These are phyloP conservation scores for Polydrusus tereticollis DNA, from an alignment of 2,888 invertebrate species.

Conservation along the genomic window DNA sequence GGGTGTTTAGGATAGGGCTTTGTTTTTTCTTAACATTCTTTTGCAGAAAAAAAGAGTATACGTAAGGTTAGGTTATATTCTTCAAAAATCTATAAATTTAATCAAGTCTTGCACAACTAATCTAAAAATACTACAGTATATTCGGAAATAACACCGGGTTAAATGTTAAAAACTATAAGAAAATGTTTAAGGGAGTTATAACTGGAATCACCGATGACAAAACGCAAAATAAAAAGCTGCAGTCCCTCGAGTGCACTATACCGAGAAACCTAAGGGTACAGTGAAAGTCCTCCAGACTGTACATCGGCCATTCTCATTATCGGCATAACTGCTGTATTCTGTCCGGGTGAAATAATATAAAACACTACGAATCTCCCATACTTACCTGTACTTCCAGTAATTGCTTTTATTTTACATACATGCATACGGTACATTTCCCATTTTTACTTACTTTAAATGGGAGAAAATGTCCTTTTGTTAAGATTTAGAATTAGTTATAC, in stretches of 20 bases:
- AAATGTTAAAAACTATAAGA: not conserved
- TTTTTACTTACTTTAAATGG: too few relatives aligned
- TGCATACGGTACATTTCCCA: too few relatives aligned
- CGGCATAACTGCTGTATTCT: slow-evolving; percentile 59
- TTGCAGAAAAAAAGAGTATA: too few relatives aligned
- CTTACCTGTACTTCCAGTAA: slow-evolving; percentile 20
- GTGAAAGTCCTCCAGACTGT: slow-evolving; percentile 45
- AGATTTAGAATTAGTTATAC: too few relatives aligned
- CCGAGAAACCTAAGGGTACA: slow-evolving; percentile 18
- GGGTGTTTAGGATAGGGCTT: too few relatives aligned
- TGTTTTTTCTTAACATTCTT: too few relatives aligned
- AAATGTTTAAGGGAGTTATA: not conserved
- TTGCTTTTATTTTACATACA: slow-evolving; percentile 8
- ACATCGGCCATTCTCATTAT: slow-evolving; percentile 61
- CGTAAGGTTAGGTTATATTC: too few relatives aligned
- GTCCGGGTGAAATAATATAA: slow-evolving; percentile 59
- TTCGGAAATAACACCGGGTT: too few relatives aligned
- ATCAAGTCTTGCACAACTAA: too few relatives aligned
- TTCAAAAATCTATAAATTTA: too few relatives aligned
- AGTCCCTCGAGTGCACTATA: slow-evolving; percentile 17
- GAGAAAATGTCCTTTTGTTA: too few relatives aligned
- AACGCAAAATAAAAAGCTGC: slow-evolving; percentile 32
- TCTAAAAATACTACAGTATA: too few relatives aligned
- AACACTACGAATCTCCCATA: slow-evolving; percentile 51
- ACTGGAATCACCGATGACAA: slow-evolving; percentile 15